A percentile compares a stretch with the other conserved stretches of the same genome.
Evolutionary conservation across 2,888 invertebrate species (phyloP).

Genomic region (Diarsia dahlii): DNA sequence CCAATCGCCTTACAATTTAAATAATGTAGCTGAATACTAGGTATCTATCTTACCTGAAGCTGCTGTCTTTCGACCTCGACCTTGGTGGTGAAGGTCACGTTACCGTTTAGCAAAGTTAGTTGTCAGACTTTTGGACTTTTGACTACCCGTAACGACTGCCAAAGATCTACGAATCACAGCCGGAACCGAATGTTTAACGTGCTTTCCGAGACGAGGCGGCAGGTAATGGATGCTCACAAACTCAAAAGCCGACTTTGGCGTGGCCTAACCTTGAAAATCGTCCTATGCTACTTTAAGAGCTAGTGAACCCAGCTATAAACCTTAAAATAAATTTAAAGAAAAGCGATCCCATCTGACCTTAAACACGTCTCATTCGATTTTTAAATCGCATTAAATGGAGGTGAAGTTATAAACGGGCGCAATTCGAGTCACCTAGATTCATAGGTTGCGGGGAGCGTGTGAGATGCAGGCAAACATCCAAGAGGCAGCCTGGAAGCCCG

Average conservation of each 20-base stretch:
- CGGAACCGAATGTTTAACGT: background rate
- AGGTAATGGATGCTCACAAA: background rate
- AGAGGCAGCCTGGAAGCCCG: slow-evolving; percentile 70
- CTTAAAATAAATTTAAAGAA: background rate
- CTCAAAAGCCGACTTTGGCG: background rate
- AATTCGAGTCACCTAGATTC: slow-evolving; percentile 72
- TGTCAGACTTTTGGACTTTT: background rate
- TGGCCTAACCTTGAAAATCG: background rate
- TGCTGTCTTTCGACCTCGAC: background rate
- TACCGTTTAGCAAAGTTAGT: too few species aligned
- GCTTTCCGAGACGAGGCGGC: background rate
- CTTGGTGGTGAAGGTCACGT: background rate
- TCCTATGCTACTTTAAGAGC: background rate
- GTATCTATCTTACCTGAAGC: background rate
- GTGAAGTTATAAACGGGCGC: slow-evolving; percentile 72
- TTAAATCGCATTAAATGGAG: slow-evolving; percentile 69
- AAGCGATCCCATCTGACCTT: slow-evolving; percentile 18
- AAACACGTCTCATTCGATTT: slow-evolving; percentile 37
- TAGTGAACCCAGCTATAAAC: background rate
- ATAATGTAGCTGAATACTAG: background rate
- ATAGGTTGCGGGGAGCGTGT: slow-evolving; percentile 71
- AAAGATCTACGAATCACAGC: background rate
- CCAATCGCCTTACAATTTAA: background rate
- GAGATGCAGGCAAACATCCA: slow-evolving; percentile 76
- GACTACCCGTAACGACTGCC: background rate